These are phyloP conservation scores for Ennomos erosarius DNA, from an alignment of 2,888 invertebrate genomes.

Conservation along the genomic window DNA sequence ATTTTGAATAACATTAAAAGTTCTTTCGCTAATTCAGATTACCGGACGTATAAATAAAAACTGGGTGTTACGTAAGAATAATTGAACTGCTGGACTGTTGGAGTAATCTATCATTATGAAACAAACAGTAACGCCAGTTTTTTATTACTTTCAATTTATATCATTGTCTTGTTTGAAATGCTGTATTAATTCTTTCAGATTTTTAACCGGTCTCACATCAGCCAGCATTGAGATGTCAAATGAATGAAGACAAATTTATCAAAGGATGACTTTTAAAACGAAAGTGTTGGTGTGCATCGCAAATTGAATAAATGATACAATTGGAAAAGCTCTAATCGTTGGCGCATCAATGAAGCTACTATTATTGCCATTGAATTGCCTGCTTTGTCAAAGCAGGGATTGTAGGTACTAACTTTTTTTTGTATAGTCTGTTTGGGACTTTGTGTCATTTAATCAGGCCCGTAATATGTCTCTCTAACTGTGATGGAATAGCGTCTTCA, in stretches of 20 bases:
- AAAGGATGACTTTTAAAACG: constrained; percentile 77
- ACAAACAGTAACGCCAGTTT: constrained; percentile 27
- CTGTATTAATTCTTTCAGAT: constrained; percentile 55
- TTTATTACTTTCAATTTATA: constrained; percentile 42
- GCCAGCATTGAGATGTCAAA: constrained; percentile 77
- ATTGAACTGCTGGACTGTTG: constrained; percentile 21
- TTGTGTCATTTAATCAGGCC: no score
- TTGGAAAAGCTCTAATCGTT: constrained; percentile 47
- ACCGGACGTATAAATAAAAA: no score
- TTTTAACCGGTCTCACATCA: constrained; percentile 60
- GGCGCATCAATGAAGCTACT: constrained; percentile 24
- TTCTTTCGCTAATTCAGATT: no score
- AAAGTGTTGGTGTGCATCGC: constrained; percentile 57
- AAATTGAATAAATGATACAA: constrained; percentile 65
- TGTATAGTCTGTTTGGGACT: no score
- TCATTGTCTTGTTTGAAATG: constrained; percentile 41
- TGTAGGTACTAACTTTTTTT: no score
- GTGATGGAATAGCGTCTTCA: no score
- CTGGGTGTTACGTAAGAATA: constrained; percentile 5
- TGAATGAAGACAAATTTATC: constrained; percentile 80
- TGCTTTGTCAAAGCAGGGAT: no score
- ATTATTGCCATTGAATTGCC: not conserved
- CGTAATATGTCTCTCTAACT: no score
- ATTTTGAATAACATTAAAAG: no score
- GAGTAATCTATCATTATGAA: constrained; percentile 34